A percentile compares a stretch with the other conserved stretches of the same genome.
phyloP scores from a whole-genome alignment of 1,140 invertebrate species.

The Pseudomyrmex pallidus region DNA sequence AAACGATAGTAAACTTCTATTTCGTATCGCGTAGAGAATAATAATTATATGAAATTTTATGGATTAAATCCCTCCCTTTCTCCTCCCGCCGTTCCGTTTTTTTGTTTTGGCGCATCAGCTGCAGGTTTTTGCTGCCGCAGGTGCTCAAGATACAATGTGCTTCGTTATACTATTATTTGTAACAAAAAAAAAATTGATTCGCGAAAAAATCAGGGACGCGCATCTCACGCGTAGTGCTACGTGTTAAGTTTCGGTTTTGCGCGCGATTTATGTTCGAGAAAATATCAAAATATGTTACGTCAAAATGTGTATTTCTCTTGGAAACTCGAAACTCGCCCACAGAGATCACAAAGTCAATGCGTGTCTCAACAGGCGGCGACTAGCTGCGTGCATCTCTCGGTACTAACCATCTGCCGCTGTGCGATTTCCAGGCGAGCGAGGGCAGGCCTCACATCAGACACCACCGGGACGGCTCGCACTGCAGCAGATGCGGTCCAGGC shows the following conservation, averaged over 20 bases:
- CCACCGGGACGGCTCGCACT: constrained; percentile 79
- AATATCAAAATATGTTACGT: too few relatives aligned
- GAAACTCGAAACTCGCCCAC: too few relatives aligned
- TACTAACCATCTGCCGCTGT: constrained; percentile 57
- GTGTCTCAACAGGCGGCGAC: too few relatives aligned
- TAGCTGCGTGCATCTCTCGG: neutral
- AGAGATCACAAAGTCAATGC: too few relatives aligned
- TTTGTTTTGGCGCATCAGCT: neutral
- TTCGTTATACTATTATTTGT: neutral
- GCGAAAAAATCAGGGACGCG: neutral
- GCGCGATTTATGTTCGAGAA: too few relatives aligned
- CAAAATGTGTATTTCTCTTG: too few relatives aligned
- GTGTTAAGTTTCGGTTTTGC: too few relatives aligned
- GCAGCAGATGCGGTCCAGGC: constrained; percentile 82
- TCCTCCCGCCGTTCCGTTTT: neutral
- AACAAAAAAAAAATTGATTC: neutral
- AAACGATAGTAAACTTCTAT: neutral
- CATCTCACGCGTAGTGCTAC: too few relatives aligned
- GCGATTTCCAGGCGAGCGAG: constrained; percentile 74
- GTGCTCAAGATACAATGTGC: neutral
- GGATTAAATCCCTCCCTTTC: neutral
- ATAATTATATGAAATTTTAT: neutral
- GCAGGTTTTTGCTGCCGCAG: neutral
- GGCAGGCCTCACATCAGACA: constrained; percentile 81
- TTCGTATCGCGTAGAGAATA: neutral